Evolutionary conservation across 2,888 invertebrate genomes (phyloP).

Genomic region (Clanis bilineata): DNA sequence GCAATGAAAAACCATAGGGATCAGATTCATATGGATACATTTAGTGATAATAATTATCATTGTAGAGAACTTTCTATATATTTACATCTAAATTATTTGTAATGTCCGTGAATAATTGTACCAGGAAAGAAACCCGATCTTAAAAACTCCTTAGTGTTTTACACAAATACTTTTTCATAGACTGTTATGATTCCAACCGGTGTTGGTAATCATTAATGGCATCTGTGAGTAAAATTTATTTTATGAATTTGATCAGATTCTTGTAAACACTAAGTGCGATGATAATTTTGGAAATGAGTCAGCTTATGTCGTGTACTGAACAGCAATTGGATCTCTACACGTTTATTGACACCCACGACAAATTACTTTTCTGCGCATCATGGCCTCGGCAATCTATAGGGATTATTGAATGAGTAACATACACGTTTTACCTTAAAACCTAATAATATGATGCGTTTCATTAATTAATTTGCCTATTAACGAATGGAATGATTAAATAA

Average conservation of each 20-base stretch:
- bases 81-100: not conserved
- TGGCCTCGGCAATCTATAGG: not conserved
- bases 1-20: slow-evolving; percentile 12
- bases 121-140: not conserved
- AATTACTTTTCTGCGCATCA: slow-evolving; percentile 26
- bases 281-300: slow-evolving; percentile 42
- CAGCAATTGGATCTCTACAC: slow-evolving; percentile 39
- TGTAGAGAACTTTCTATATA: not conserved
- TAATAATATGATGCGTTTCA: not conserved
- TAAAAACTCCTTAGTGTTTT: not conserved
- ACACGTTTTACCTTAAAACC: too few relatives aligned
- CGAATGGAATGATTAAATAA: not conserved
- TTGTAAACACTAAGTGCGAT: slow-evolving; percentile 7
- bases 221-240: not conserved
- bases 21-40: too few relatives aligned
- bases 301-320: slow-evolving; percentile 27
- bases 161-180: not conserved
- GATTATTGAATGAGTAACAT: not conserved
- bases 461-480: too few relatives aligned
- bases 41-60: too few relatives aligned
- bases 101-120: not conserved
- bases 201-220: not conserved
- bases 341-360: slow-evolving; percentile 33
- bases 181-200: not conserved
- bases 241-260: not conserved